Base-by-base conservation (phyloP, 37 sponge, comb jelly and placozoan species). In the Beroe ovata region DNA sequence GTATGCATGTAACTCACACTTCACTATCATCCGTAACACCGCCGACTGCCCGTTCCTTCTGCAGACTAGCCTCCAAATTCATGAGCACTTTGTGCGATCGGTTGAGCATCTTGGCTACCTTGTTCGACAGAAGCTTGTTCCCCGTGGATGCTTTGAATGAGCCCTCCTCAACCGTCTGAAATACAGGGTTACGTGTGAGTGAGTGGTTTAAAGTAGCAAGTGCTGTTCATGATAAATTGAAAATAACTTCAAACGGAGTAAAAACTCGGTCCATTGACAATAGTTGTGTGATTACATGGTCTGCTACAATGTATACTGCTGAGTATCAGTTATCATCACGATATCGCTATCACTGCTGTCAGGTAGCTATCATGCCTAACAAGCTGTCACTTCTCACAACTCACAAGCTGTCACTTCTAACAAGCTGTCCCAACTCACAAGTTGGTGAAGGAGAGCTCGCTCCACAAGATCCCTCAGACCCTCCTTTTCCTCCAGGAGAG, bases 141-240 rank as follows among this genome's bases (percentile, higher is more conserved):
- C 38, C 38, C 25, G 84, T 39, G 22, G 84, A 77, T 1, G 84
- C 84, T 42, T 77, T 77, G 41, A 77, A 37, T 1, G 84, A 39
- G 39, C 84, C 84, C 41, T 77, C 54, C 38, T 77, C 84, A 21
- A 77, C 84, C 84, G 84, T 77, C 84, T 77, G 84, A 20, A 77
- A 42, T 21, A 38, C 32, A 8, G 63, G 63, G 3, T 20, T 61
- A n/a, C n/a, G n/a, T n/a, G n/a, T n/a, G n/a, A n/a, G n/a, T n/a
- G n/a, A n/a, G n/a, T n/a, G n/a, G n/a, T n/a, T n/a, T n/a, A n/a
- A n/a, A n/a, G n/a, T n/a, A n/a, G n/a, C n/a, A n/a, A n/a, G n/a
- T n/a, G n/a, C n/a, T n/a, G n/a, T n/a, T n/a, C n/a, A n/a, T n/a
- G n/a, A n/a, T n/a, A n/a, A n/a, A n/a, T n/a, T n/a, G n/a, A n/a